A percentile compares a stretch with the other conserved stretches of the same genome.
phyloP scores from a whole-genome alignment of 2,888 invertebrate species.

The Melieria omissa region DNA sequence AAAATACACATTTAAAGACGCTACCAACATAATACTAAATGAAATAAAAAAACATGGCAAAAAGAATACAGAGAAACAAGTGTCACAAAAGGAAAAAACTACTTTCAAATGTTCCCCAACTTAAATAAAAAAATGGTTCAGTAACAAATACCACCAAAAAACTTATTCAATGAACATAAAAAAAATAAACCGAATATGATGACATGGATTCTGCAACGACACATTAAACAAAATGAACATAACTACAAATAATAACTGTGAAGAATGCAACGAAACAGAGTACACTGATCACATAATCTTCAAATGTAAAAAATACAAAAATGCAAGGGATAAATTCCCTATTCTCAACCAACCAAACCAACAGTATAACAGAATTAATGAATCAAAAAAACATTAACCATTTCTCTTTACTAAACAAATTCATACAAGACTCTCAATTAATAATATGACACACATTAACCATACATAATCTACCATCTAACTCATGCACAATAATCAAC shows the following conservation, averaged over 20 bases:
- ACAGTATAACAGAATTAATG: too few species aligned
- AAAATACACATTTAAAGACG: constrained; percentile 15
- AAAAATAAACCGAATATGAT: constrained; percentile 10
- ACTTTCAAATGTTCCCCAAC: neutral
- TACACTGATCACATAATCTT: constrained; percentile 18
- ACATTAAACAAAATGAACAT: constrained; percentile 4
- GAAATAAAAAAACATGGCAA: constrained; percentile 8
- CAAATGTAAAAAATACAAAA: constrained; percentile 10
- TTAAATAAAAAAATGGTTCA: constrained; percentile 7
- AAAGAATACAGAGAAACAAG: constrained; percentile 13
- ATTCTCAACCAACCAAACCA: too few species aligned
- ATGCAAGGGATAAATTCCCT: neutral
- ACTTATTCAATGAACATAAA: neutral
- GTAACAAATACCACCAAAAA: neutral
- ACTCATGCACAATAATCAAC: neutral
- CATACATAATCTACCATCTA: neutral
- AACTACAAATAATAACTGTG: too few species aligned
- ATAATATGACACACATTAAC: too few species aligned
- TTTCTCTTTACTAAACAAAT: too few species aligned
- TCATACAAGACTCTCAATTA: too few species aligned
- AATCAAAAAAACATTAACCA: too few species aligned
- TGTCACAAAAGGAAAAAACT: neutral
- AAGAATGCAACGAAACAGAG: too few species aligned
- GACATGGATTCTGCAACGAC: constrained; percentile 15
- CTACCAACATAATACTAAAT: constrained; percentile 2